Conservation (phyloP, 1,140 invertebrate species). For the Ips nitidus region DNA sequence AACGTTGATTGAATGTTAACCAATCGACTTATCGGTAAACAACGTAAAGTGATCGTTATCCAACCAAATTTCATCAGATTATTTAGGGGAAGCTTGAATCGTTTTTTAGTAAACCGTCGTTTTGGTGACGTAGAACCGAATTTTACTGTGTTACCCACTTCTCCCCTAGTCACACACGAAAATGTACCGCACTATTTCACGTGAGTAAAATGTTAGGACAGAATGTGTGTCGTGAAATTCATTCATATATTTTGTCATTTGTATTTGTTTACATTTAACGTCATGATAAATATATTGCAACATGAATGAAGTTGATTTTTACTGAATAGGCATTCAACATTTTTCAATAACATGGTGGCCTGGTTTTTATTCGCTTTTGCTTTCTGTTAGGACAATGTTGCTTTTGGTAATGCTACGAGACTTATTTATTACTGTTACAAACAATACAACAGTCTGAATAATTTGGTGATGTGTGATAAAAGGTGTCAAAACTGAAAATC, state of each 20-base stretch:
- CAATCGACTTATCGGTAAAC: slow-evolving; percentile 14
- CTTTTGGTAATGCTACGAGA: too few species aligned
- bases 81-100: slow-evolving; percentile 8
- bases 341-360: slow-evolving; percentile 25
- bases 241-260: slow-evolving; percentile 34
- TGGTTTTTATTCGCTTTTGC: slow-evolving; percentile 9
- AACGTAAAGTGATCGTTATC: slow-evolving; percentile 1
- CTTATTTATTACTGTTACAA: too few species aligned
- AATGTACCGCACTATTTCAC: neutral
- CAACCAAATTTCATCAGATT: slow-evolving; percentile 27
- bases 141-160: neutral
- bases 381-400: neutral
- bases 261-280: slow-evolving; percentile 31
- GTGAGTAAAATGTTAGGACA: neutral
- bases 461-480: too few species aligned
- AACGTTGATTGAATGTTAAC: slow-evolving; percentile 27
- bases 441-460: too few species aligned
- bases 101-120: neutral
- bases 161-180: neutral
- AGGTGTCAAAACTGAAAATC: too few species aligned
- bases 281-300: slow-evolving; percentile 29
- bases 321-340: slow-evolving; percentile 34
- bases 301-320: slow-evolving; percentile 31
- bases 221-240: slow-evolving; percentile 20
- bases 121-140: neutral